A percentile compares a stretch with the other conserved stretches of the same genome.
phyloP scores from a whole-genome alignment of 2,888 invertebrate genomes.

The Corythucha ciliata region DNA sequence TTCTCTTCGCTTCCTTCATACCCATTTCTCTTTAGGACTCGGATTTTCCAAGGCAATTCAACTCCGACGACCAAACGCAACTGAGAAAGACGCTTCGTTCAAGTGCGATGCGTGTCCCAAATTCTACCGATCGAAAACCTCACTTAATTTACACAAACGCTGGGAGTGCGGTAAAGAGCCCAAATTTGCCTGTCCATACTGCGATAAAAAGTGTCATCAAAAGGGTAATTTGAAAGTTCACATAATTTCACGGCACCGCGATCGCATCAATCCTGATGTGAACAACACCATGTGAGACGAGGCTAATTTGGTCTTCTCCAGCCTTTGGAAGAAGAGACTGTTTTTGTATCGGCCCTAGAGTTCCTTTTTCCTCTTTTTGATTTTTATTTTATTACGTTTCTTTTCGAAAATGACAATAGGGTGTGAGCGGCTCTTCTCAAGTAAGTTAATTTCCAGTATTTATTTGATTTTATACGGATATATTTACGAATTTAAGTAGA shows the following conservation, averaged over 20 bases:
- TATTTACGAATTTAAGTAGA: too few species aligned
- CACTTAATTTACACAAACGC: slow-evolving; percentile 37
- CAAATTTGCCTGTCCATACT: slow-evolving; percentile 38
- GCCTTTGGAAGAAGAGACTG: too few species aligned
- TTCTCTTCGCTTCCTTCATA: background rate
- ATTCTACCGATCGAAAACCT: slow-evolving; percentile 37
- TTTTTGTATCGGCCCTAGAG: too few species aligned
- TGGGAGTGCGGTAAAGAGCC: slow-evolving; percentile 40
- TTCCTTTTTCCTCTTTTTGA: too few species aligned
- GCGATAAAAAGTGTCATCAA: slow-evolving; percentile 37
- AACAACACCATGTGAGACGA: too few species aligned
- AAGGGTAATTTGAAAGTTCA: slow-evolving; percentile 35
- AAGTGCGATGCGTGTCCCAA: slow-evolving; percentile 36
- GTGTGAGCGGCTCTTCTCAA: too few species aligned
- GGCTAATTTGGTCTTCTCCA: too few species aligned
- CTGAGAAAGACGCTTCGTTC: slow-evolving; percentile 29
- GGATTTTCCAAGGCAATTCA: slow-evolving; percentile 25
- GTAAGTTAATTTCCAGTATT: too few species aligned
- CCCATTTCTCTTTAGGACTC: background rate
- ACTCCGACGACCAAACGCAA: slow-evolving; percentile 29
- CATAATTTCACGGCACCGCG: slow-evolving; percentile 30
- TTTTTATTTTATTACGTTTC: too few species aligned
- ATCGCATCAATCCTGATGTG: slow-evolving; percentile 22
- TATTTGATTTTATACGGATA: too few species aligned
- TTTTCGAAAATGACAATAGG: too few species aligned